Evolutionary conservation across 2,797 vertebrate species (phyloP).

Genomic region (Sebastes hopkinsi): DNA sequence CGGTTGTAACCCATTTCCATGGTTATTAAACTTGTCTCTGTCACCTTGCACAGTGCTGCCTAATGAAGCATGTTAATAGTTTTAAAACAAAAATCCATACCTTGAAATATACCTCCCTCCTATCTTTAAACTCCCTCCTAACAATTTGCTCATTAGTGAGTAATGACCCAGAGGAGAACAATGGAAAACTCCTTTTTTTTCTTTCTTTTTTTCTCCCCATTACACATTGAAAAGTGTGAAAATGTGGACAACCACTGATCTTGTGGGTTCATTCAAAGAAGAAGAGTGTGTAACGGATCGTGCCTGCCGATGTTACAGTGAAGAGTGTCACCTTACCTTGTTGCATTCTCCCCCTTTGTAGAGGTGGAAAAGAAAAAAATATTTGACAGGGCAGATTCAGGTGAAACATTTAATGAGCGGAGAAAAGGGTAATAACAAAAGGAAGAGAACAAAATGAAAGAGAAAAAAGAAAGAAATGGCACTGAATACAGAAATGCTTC

Average conservation of each 20-base stretch:
- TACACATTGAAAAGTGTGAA: slow-evolving; percentile 6
- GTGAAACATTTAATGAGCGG: not conserved
- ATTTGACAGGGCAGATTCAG: not conserved
- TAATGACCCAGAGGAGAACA: not conserved
- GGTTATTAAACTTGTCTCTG: not conserved
- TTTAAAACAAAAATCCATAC: not conserved
- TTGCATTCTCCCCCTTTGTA: not conserved
- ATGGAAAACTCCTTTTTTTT: not conserved
- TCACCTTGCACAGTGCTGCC: not conserved
- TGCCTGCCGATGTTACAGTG: not conserved
- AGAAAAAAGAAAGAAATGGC: not conserved
- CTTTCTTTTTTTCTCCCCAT: not conserved
- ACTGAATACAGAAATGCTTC: not conserved
- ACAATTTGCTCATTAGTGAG: slow-evolving; percentile 7
- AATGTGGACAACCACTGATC: not conserved
- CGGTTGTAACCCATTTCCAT: not conserved
- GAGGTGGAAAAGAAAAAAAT: not conserved
- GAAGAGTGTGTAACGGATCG: not conserved
- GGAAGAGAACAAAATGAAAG: not conserved
- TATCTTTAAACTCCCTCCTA: not conserved
- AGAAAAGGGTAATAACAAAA: not conserved
- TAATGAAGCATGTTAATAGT: not conserved
- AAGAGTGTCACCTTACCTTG: not conserved
- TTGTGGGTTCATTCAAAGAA: not conserved
- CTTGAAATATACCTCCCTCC: not conserved